A percentile compares a stretch with the other conserved stretches of the same genome.
phyloP scores from a whole-genome alignment of 2,888 invertebrate genomes.

The Spilosoma lubricipeda region DNA sequence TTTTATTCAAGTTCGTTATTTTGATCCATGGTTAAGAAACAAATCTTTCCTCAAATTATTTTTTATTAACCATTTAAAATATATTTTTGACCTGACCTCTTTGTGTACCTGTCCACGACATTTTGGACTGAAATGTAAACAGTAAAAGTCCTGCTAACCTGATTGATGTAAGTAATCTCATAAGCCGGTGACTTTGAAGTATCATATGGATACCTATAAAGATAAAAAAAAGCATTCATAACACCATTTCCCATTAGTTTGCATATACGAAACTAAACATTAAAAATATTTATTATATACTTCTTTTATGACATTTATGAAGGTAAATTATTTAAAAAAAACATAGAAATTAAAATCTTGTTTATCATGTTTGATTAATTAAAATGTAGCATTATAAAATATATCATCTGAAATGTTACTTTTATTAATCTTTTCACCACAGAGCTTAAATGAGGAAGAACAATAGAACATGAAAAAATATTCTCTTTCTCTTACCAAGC shows the following conservation, averaged over 20 bases:
- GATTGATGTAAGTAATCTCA: conserved; percentile 69
- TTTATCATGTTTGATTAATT: no score
- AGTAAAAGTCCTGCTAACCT: conserved; percentile 46
- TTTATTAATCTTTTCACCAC: neutral
- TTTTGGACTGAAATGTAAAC: no score
- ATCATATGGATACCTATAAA: conserved; percentile 80
- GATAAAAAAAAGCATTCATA: conserved; percentile 4
- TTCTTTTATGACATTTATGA: no score
- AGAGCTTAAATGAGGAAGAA: neutral
- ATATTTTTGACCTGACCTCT: neutral
- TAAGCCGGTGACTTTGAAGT: conserved; percentile 72
- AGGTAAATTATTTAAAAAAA: no score
- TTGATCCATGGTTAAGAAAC: no score
- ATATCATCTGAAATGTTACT: neutral
- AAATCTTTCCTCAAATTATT: no score
- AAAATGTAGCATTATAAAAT: neutral
- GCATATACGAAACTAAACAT: no score
- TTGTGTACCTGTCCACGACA: neutral
- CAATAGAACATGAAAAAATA: neutral
- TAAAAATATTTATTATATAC: no score
- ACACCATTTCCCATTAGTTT: neutral
- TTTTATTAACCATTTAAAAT: neutral
- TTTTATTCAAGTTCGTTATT: no score
- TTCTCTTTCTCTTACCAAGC: conserved; percentile 63
- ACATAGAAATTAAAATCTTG: no score